Conservation (phyloP, 2,888 invertebrate species). For the Euspilapteryx auroguttella region DNA sequence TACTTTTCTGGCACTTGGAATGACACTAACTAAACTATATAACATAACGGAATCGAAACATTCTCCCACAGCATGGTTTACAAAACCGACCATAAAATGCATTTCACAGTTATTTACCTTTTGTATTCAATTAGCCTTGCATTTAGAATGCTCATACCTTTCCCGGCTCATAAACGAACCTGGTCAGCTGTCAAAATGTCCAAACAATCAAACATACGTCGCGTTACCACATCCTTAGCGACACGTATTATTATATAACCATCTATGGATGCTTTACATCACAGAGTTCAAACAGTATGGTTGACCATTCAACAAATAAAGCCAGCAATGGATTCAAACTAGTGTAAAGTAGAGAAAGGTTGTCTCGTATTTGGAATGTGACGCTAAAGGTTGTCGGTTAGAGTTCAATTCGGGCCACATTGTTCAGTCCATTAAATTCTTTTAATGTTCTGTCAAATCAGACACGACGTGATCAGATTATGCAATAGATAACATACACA, state of each 20-base stretch:
- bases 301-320: too few species aligned
- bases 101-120: constrained; percentile 50
- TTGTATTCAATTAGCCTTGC: constrained; percentile 61
- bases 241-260: too few species aligned
- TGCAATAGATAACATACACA: constrained; percentile 27
- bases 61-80: background rate
- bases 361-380: constrained; percentile 11
- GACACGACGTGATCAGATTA: constrained; percentile 41
- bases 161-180: constrained; percentile 55
- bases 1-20: background rate
- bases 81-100: constrained; percentile 35
- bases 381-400: constrained; percentile 11
- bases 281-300: too few species aligned
- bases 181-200: constrained; percentile 60
- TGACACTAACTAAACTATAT: background rate
- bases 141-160: constrained; percentile 54
- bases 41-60: background rate
- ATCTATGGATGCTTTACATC: too few species aligned
- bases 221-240: constrained; percentile 14
- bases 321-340: constrained; percentile 17
- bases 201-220: constrained; percentile 41
- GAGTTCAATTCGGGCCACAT: constrained; percentile 30
- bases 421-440: constrained; percentile 53
- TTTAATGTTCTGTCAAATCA: constrained; percentile 45
- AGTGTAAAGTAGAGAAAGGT: constrained; percentile 1